Conservation (phyloP, 23 tunicate species). For the Ascidia mentula region DNA sequence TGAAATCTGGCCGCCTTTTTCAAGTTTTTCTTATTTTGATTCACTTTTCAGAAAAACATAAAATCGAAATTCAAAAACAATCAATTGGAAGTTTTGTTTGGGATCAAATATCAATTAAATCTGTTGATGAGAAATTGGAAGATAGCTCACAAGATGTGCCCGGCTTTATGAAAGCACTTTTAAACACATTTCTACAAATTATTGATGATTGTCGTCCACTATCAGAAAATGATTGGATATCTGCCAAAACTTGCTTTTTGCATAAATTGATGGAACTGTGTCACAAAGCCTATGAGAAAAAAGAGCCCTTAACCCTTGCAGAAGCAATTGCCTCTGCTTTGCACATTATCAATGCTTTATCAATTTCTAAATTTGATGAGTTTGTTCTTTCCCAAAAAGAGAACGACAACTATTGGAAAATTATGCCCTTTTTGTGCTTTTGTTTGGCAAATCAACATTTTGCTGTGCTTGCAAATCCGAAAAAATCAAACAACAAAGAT, state of each 20-base stretch:
- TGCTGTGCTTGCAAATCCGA: not conserved
- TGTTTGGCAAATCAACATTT: not conserved
- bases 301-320: not conserved
- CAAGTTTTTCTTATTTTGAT: no score
- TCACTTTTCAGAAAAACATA: no score
- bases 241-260: not conserved
- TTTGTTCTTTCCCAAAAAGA: not conserved
- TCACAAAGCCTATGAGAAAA: not conserved
- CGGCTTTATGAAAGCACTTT: no score
- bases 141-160: no score
- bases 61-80: no score
- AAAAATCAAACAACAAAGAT: not conserved
- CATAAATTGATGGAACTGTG: not conserved
- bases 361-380: not conserved
- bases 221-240: not conserved
- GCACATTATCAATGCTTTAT: not conserved
- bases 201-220: not conserved
- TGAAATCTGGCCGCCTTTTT: no score
- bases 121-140: no score
- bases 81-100: no score
- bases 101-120: no score
- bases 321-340: not conserved
- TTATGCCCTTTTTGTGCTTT: not conserved
- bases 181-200: not conserved
- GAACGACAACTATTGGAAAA: not conserved